Evolutionary conservation across 2,888 invertebrate species (phyloP).

Genomic region (Pristionchus fissidentatus): DNA sequence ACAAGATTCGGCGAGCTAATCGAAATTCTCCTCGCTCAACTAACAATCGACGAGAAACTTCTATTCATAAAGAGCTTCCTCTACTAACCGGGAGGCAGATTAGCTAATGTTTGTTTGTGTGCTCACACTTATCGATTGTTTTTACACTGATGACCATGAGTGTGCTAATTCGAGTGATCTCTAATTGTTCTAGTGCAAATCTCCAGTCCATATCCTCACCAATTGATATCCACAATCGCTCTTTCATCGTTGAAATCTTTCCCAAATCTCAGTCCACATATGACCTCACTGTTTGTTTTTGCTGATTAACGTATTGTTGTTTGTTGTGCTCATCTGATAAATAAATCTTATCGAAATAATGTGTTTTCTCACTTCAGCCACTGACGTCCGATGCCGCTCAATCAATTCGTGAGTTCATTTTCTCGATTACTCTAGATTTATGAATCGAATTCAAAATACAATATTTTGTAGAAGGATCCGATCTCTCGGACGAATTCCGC

Average conservation of each 20-base stretch:
- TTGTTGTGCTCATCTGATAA: slow-evolving; percentile 15
- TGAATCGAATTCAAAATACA: background rate
- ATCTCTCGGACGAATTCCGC: slow-evolving; percentile 23
- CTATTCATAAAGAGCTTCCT: slow-evolving; percentile 3
- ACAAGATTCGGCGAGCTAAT: slow-evolving; percentile 17
- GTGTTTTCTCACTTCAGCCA: background rate
- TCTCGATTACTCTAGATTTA: background rate
- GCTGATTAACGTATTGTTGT: slow-evolving; percentile 7
- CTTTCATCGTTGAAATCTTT: slow-evolving; percentile 28
- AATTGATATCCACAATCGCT: background rate
- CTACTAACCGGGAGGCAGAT: background rate
- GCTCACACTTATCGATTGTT: background rate
- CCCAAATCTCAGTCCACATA: slow-evolving; percentile 29
- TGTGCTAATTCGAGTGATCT: slow-evolving; percentile 32
- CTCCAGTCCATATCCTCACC: background rate
- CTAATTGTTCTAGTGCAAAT: slow-evolving; percentile 18
- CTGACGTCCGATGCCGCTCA: background rate
- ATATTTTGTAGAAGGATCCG: slow-evolving; percentile 27
- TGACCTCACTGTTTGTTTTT: slow-evolving; percentile 25
- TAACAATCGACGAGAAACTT: background rate
- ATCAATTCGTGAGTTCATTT: background rate
- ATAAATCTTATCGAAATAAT: background rate
- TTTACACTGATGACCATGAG: background rate
- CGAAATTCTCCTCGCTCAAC: slow-evolving; percentile 9
- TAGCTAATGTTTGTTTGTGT: background rate